Evolutionary conservation across 2,797 vertebrate species (phyloP).

Genomic region (Syndactyla subalaris): DNA sequence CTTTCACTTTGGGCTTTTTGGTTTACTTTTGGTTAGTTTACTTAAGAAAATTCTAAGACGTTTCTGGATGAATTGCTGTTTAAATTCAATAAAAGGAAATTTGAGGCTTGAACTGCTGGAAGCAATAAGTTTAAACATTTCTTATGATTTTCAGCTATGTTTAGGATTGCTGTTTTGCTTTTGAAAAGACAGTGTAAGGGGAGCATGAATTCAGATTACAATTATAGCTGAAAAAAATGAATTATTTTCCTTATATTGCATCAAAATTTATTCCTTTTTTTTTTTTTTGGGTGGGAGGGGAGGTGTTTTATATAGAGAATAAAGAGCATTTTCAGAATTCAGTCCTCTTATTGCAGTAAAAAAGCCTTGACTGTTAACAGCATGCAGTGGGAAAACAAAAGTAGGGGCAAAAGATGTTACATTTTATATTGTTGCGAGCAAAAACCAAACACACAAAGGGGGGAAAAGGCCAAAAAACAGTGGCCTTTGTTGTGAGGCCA

Average conservation of each 20-base stretch:
- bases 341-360: background rate
- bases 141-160: background rate
- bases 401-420: background rate
- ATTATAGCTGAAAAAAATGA: background rate
- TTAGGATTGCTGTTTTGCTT: background rate
- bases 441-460: background rate
- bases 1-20: accelerated
- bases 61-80: background rate
- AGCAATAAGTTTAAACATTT: background rate
- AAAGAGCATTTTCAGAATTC: background rate
- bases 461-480: accelerated
- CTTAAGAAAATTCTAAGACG: background rate
- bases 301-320: background rate
- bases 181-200: accelerated
- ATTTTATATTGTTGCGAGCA: background rate
- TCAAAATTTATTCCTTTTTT: background rate
- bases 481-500: no score
- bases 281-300: background rate
- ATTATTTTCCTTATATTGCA: background rate
- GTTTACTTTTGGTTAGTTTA: background rate
- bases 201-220: background rate
- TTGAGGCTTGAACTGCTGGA: background rate
- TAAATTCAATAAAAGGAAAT: background rate
- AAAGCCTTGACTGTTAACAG: background rate
- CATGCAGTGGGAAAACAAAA: background rate